Conservation (phyloP, 1,140 invertebrate genomes). For the Harpegnathos saltator region DNA sequence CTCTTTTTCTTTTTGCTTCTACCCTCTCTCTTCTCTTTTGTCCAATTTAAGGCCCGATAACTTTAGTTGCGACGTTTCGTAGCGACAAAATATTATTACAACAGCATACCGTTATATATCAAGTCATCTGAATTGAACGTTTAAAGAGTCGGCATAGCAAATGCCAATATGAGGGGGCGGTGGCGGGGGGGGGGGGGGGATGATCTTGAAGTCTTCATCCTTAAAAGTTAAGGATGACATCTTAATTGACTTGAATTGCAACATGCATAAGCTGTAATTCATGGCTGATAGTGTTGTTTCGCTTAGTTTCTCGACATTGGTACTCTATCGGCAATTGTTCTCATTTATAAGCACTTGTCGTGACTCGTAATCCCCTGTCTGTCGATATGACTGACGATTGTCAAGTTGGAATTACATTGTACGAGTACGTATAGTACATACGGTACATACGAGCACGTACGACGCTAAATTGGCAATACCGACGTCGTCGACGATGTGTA, state of each 20-base stretch:
- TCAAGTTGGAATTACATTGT: too few species aligned
- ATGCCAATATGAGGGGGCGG: too few species aligned
- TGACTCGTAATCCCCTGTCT: neutral
- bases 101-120: neutral
- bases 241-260: too few species aligned
- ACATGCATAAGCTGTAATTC: too few species aligned
- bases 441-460: neutral
- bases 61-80: too few species aligned
- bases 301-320: neutral
- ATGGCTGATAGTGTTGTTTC: neutral
- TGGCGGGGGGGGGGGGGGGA: too few species aligned
- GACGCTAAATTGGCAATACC: conserved; percentile 32
- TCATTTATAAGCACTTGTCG: neutral
- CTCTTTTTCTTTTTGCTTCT: conserved; percentile 50
- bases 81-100: neutral
- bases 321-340: neutral
- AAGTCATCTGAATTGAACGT: neutral
- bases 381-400: neutral
- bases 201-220: neutral
- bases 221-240: neutral
- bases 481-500: conserved; percentile 2
- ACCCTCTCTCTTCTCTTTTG: conserved; percentile 10
- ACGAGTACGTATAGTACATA: too few species aligned
- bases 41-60: neutral
- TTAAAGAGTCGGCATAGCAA: neutral